A percentile compares a stretch with the other conserved stretches of the same genome.
Conservation (phyloP, 2,113 vertebrate genomes). For the Neomonachus schauinslandi region DNA sequence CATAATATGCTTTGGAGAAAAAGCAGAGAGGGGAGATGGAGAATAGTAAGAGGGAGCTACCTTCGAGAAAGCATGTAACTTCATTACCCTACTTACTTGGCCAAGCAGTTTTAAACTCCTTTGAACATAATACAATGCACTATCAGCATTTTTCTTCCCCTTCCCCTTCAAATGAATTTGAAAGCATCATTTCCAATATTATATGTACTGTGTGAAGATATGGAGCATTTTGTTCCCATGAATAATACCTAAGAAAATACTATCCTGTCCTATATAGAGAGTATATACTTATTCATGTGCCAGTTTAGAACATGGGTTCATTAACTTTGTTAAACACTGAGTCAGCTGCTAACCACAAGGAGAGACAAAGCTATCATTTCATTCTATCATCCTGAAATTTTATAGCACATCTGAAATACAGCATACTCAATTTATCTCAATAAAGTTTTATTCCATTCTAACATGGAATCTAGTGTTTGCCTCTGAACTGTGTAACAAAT, state of each 20-base stretch:
- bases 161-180: background rate
- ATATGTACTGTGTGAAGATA: background rate
- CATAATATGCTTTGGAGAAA: background rate
- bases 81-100: background rate
- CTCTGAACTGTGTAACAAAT: background rate
- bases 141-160: background rate
- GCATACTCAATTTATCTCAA: background rate
- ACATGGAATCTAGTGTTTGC: background rate
- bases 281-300: background rate
- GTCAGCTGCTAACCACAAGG: background rate
- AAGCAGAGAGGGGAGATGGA: background rate
- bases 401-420: background rate
- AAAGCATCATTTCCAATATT: background rate
- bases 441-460: background rate
- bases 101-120: background rate
- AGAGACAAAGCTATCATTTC: background rate
- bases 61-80: background rate
- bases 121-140: background rate
- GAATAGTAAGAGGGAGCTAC: background rate
- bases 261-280: background rate
- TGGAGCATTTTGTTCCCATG: background rate
- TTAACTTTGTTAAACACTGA: background rate
- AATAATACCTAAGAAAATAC: slow-evolving; percentile 20
- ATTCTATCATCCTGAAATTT: background rate
- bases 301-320: background rate